Conservation (phyloP, 1,140 invertebrate genomes). For the Drosophila teissieri region DNA sequence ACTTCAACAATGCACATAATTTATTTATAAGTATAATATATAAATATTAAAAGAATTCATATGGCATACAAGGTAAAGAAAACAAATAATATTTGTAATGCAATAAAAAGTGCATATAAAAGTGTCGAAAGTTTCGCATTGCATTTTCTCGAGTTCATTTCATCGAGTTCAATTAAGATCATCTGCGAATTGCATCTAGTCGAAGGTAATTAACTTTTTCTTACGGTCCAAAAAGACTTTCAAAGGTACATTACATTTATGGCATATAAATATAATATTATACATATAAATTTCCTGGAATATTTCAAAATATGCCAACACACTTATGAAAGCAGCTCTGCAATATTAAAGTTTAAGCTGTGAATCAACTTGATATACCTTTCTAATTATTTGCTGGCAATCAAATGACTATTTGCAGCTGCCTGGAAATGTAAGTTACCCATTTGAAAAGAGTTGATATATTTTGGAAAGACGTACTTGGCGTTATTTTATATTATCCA, state of each 20-base stretch:
- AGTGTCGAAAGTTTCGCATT: constrained; percentile 65
- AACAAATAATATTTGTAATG: too few relatives aligned
- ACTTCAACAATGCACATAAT: too few relatives aligned
- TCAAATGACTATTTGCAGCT: too few relatives aligned
- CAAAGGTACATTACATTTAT: not conserved
- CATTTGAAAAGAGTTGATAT: not conserved
- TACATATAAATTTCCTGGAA: too few relatives aligned
- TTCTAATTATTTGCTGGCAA: too few relatives aligned
- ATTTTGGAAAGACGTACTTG: not conserved
- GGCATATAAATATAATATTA: too few relatives aligned
- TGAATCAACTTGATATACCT: too few relatives aligned
- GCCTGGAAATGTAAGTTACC: not conserved
- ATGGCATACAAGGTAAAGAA: not conserved
- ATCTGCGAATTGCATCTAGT: constrained; percentile 70
- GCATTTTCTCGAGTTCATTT: constrained; percentile 40
- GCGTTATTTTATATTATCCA: constrained; percentile 11
- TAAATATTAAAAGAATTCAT: too few relatives aligned
- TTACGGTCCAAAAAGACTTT: not conserved
- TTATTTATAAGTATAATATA: too few relatives aligned
- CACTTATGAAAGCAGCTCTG: too few relatives aligned
- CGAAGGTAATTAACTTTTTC: constrained; percentile 66
- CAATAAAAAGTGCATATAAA: constrained; percentile 11
- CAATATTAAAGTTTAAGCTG: too few relatives aligned
- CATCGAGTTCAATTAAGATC: constrained; percentile 81
- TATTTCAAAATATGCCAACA: too few relatives aligned